phyloP scores from a whole-genome alignment of 2,888 invertebrate genomes.

The Ectropis crepuscularia region DNA sequence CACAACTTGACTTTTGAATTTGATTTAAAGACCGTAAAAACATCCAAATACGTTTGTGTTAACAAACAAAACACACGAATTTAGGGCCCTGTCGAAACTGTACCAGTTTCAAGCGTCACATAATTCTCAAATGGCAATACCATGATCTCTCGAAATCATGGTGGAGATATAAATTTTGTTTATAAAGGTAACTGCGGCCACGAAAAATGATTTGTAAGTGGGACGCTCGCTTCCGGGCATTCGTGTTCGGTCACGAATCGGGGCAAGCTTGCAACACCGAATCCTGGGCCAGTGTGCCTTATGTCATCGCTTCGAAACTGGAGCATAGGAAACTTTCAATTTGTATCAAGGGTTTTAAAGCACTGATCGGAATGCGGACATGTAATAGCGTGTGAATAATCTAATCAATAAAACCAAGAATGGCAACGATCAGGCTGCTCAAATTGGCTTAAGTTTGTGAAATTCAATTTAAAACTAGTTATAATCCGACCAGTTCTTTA shows the following conservation, averaged over 20 bases:
- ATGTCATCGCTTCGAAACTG: slow-evolving; percentile 61
- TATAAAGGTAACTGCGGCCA: slow-evolving; percentile 59
- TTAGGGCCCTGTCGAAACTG: slow-evolving; percentile 15
- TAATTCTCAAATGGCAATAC: slow-evolving; percentile 26
- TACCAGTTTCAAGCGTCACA: slow-evolving; percentile 15
- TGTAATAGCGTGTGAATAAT: slow-evolving; percentile 27
- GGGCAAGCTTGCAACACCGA: slow-evolving; percentile 60
- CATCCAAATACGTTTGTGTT: background rate
- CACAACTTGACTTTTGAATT: too few species aligned
- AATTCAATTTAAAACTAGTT: slow-evolving; percentile 2
- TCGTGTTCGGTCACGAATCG: slow-evolving; percentile 71
- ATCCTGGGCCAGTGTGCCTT: slow-evolving; percentile 56
- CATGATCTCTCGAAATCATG: slow-evolving; percentile 22
- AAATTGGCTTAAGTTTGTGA: slow-evolving; percentile 9
- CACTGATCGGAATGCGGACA: slow-evolving; percentile 32
- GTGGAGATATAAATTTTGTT: slow-evolving; percentile 45
- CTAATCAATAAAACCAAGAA: slow-evolving; percentile 19
- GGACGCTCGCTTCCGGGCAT: slow-evolving; percentile 77
- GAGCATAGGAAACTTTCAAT: slow-evolving; percentile 41
- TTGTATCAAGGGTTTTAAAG: slow-evolving; percentile 24
- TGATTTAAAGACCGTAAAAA: background rate
- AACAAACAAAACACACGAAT: slow-evolving; percentile 1
- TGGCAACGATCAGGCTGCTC: slow-evolving; percentile 13
- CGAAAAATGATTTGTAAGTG: slow-evolving; percentile 69
- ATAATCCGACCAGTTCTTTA: slow-evolving; percentile 2